Evolutionary conservation across 2,888 invertebrate genomes (phyloP), one percentile per base, ranked within the genome.

Genomic region (Pinctada fucata): DNA sequence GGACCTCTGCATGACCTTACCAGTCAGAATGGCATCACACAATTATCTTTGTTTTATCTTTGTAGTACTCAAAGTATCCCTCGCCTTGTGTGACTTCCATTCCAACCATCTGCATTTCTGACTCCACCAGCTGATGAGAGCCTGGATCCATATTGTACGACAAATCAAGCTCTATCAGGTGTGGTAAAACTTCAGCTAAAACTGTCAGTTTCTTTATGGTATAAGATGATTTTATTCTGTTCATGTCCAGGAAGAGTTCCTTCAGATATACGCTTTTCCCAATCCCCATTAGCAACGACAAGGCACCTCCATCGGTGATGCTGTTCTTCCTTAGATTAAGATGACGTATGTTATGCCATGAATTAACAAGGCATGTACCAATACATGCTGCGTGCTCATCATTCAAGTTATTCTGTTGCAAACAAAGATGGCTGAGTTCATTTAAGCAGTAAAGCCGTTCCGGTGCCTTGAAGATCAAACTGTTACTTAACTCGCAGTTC

Each of bases 371-470:
- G 2, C 64, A 73, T 48, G 47, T 6, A 2, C 64, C 72, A 48
- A 73, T 45, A 3, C n/a, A 47, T 1, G n/a, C 10, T n/a, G 64
- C 72, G 48, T 73, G 72, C 0, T 64, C 63, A 6, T 63, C 48
- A 45, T 73, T 10, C 3, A 73, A 16, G 31, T 73, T 64, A 8
- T 73, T 73, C 49, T 31, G 13, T 48, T 73, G 72, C 48, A 73
- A 48, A 49, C 47, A 48, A n/a, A 73, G 4, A n/a, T 73, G 64
- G 45, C 48, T 73, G 8, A 73, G 48, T 64, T 49, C 63, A 48
- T 16, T 2, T 4, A 73, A 48, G 3, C 45, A n/a, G 4, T 16
- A 73, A 2, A 73, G 16, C 13, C 58, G 16, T 13, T 65, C 16
- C 8, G 48, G 5, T n/a, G 47, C n/a, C 51, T 64, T 16, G 2